Percentiles rank a stretch among this genome's conserved stretches.
phyloP scores from a whole-genome alignment of 2,113 vertebrate species.

The Laticauda colubrina region DNA sequence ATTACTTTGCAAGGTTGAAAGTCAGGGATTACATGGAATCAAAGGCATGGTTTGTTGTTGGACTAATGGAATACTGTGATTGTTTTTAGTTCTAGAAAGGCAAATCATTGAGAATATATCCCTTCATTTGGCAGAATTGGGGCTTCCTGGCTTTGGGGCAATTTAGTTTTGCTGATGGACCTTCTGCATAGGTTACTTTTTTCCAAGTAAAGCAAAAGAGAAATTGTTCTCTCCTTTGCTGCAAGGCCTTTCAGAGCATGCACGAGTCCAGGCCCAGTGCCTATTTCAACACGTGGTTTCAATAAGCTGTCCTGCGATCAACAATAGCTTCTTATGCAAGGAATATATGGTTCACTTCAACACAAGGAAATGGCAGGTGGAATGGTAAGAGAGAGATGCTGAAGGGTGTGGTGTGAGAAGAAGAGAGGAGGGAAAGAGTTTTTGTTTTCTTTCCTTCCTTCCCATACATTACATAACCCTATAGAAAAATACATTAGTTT shows the following conservation, averaged over 20 bases:
- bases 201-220: slow-evolving; percentile 4
- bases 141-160: not conserved
- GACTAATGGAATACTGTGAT: not conserved
- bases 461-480: not conserved
- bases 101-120: not conserved
- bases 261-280: slow-evolving; percentile 35
- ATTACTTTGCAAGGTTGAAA: not conserved
- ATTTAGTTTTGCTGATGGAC: not conserved
- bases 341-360: slow-evolving; percentile 41
- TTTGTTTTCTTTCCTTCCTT: not conserved
- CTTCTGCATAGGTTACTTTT: not conserved
- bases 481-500: not conserved
- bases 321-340: slow-evolving; percentile 61
- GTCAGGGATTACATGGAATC: not conserved
- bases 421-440: not conserved
- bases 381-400: not conserved
- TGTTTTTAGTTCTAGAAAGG: not conserved
- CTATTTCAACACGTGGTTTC: slow-evolving; percentile 63
- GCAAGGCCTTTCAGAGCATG: slow-evolving; percentile 31
- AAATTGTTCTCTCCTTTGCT: not conserved
- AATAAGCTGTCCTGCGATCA: slow-evolving; percentile 36
- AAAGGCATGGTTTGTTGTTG: not conserved
- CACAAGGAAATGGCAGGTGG: slow-evolving; percentile 41
- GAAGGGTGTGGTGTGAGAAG: not conserved
- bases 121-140: not conserved